phyloP scores from a whole-genome alignment of 2,113 vertebrate genomes.

The Rhombomys opimus region DNA sequence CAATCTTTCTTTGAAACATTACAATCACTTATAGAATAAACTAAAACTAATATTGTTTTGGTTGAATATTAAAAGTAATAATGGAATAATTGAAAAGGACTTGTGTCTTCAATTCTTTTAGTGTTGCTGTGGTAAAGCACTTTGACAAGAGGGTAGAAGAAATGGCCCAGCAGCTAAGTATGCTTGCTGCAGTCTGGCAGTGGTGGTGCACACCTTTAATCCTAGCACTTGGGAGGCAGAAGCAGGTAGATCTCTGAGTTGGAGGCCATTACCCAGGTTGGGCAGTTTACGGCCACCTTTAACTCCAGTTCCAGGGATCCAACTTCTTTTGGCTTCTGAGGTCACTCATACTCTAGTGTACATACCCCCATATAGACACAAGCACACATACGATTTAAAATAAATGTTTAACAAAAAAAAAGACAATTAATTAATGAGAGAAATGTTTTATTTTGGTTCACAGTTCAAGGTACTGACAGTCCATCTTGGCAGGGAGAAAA shows the following conservation, averaged over 20 bases:
- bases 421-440: not conserved
- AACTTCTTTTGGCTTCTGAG: not conserved
- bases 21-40: constrained; percentile 56
- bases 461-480: not conserved
- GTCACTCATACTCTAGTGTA: not conserved
- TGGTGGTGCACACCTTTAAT: too few species aligned
- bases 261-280: not conserved
- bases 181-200: not conserved
- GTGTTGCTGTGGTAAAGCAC: not conserved
- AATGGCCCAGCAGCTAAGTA: not conserved
- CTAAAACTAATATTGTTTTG: constrained; percentile 52
- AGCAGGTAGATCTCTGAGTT: not conserved
- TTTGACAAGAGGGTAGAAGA: not conserved
- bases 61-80: not conserved
- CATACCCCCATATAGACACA: not conserved
- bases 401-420: not conserved
- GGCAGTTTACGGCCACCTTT: not conserved
- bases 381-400: not conserved
- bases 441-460: not conserved
- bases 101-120: not conserved
- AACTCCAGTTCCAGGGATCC: not conserved
- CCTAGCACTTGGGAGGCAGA: not conserved
- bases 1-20: not conserved
- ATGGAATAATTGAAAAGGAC: not conserved
- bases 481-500: not conserved